Evolutionary conservation across 1,140 invertebrate genomes (phyloP).

Genomic region (Pseudomyrmex flavicornis): DNA sequence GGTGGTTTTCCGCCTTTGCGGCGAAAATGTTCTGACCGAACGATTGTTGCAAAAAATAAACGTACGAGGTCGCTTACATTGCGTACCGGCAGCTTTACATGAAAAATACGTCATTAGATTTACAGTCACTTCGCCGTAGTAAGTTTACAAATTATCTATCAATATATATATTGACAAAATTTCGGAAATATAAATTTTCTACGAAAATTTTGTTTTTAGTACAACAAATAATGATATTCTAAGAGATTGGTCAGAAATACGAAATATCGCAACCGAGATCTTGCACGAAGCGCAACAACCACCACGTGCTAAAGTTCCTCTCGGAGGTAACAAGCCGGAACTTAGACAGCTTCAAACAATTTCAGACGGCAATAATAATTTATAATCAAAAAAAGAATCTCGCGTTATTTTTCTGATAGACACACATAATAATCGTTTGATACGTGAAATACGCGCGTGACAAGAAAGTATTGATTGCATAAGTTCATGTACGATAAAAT

Average conservation of each 20-base stretch:
- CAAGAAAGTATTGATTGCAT: no score
- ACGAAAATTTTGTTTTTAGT: constrained; percentile 71
- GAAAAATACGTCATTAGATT: constrained; percentile 96
- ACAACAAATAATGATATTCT: constrained; percentile 96
- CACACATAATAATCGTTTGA: no score
- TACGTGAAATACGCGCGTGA: no score
- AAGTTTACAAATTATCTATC: constrained; percentile 54
- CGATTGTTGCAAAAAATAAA: constrained; percentile 95
- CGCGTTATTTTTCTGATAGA: neutral
- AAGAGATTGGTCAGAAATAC: constrained; percentile 96
- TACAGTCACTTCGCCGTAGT: constrained; percentile 95
- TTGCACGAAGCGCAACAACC: constrained; percentile 85
- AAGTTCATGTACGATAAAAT: no score
- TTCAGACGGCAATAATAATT: constrained; percentile 9
- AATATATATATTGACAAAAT: neutral
- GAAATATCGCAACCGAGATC: constrained; percentile 91
- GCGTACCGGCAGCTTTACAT: constrained; percentile 96
- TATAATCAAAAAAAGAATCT: neutral
- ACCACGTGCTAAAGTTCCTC: constrained; percentile 88
- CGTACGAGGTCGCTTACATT: constrained; percentile 93
- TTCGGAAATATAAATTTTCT: constrained; percentile 4
- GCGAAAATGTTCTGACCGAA: constrained; percentile 94
- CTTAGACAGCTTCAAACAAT: neutral
- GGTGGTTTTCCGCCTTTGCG: constrained; percentile 96
- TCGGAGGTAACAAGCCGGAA: constrained; percentile 88